Base-by-base conservation (phyloP, 1,140 invertebrate species). In the Armadillidium nasatum region DNA sequence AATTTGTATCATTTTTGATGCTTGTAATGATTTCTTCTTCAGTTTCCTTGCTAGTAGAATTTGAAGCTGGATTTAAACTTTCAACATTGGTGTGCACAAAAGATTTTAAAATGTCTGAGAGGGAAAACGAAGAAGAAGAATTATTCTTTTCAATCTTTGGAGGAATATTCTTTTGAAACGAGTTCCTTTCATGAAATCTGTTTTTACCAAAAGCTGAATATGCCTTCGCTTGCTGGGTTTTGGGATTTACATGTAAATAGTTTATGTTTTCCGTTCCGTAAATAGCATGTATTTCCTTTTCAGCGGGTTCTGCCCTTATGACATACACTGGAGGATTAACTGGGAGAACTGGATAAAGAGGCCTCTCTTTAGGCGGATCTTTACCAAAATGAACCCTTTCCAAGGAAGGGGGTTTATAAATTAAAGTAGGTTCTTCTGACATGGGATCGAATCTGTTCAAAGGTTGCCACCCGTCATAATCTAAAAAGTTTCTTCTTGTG, bases 181-280 rank as follows among this genome's bases (percentile, higher is more conserved):
- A 33, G 4, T 60, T 60, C 7, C 19, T 60, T 19, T 19, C 19
- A 4, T 60, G 11, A 7, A 60, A 15, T 60, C 50, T 1, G 19
- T 60, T 60, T 60, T 19, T 19, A 7, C 50, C 50, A 7, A 60
- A 60, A 60, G 50, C 50, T 4, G 50, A 60, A 74, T 75, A 78
- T 43, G 77, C 77, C 10, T 71, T 21, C 7, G 75, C 72, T 10
- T 22, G 71, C 15, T 78, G 73, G 13, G 74, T 78, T 70, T 80
- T 72, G 0, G 79, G 79, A 66, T 80, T 69, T 23, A 80, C 73
- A 72, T 80, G 79, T 22, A 78, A 74, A 71, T 80, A 80, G 33
- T 80, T 69, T 21, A 80, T 69, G 44, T 80, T 80, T 60, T 80
- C 79, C 9, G 79, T 80, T 10, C 79, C 79, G 68, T 80, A 80